A percentile compares a stretch with the other conserved stretches of the same genome.
These are phyloP conservation scores for Phyllotis vaccarum DNA, from an alignment of 2,797 vertebrate species.

Conservation along the genomic window DNA sequence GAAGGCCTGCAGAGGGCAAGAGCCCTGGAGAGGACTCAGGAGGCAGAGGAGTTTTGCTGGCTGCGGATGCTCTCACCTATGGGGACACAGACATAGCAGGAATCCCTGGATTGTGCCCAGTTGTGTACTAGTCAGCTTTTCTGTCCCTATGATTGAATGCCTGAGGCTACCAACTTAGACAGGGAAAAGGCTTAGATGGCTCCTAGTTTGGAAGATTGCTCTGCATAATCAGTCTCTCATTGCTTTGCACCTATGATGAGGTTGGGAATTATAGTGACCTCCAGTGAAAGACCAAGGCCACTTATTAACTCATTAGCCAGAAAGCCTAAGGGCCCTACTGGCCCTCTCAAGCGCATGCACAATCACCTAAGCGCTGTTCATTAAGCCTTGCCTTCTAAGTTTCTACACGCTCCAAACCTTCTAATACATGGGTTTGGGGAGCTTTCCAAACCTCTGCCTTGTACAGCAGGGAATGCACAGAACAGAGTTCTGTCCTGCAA, in stretches of 20 bases:
- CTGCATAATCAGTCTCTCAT: neutral
- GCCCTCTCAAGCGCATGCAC: neutral
- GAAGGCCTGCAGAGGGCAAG: constrained; percentile 70
- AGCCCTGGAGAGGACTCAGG: neutral
- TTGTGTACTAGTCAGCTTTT: neutral
- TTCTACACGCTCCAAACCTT: neutral
- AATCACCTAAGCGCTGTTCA: neutral
- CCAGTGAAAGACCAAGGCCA: neutral
- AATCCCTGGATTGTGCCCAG: neutral
- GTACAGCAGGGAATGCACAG: neutral
- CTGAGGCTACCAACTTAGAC: neutral
- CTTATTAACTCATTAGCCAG: neutral
- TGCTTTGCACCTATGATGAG: neutral
- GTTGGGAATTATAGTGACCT: neutral
- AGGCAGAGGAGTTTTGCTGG: neutral
- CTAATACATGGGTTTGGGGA: neutral
- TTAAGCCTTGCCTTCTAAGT: neutral
- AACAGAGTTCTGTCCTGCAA: neutral
- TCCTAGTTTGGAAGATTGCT: neutral
- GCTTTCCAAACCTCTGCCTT: neutral
- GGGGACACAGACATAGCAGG: neutral
- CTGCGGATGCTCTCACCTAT: neutral
- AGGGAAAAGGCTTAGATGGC: neutral
- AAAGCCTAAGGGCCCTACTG: neutral
- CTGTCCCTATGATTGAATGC: neutral